A percentile compares a stretch with the other conserved stretches of the same genome.
Evolutionary conservation across 2,888 invertebrate species (phyloP).

Genomic region (Tachina lurida): DNA sequence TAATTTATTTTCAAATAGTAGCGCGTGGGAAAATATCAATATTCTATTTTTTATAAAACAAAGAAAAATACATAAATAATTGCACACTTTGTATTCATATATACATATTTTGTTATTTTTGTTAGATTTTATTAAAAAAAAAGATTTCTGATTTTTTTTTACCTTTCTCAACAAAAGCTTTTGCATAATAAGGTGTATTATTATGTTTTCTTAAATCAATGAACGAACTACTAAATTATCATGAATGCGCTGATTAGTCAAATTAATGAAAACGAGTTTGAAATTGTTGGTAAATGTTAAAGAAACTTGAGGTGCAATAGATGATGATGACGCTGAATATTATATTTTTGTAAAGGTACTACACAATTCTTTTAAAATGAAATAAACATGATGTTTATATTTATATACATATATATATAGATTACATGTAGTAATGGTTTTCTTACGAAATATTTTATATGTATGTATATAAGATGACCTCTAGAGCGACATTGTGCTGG

Average conservation of each 20-base stretch:
- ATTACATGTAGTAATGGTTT: too few relatives aligned
- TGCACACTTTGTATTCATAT: conserved; percentile 31
- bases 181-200: conserved; percentile 26
- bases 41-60: conserved; percentile 35
- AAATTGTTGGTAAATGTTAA: conserved; percentile 8
- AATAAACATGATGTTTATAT: neutral
- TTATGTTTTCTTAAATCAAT: conserved; percentile 22
- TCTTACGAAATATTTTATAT: too few relatives aligned
- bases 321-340: conserved; percentile 8
- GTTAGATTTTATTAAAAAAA: conserved; percentile 31
- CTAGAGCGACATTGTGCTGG: too few relatives aligned
- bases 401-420: too few relatives aligned
- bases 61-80: conserved; percentile 45
- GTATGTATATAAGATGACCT: too few relatives aligned
- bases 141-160: conserved; percentile 2
- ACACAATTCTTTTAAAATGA: neutral
- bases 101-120: neutral
- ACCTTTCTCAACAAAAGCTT: conserved; percentile 11
- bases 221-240: neutral
- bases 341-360: neutral
- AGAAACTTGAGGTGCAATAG: conserved; percentile 17
- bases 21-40: conserved; percentile 69
- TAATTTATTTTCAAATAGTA: conserved; percentile 59
- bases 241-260: neutral
- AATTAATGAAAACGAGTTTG: conserved; percentile 36